These are phyloP conservation scores for Meandrina meandrites DNA, from an alignment of 92 coral and sea anemone species.

Conservation along the genomic window DNA sequence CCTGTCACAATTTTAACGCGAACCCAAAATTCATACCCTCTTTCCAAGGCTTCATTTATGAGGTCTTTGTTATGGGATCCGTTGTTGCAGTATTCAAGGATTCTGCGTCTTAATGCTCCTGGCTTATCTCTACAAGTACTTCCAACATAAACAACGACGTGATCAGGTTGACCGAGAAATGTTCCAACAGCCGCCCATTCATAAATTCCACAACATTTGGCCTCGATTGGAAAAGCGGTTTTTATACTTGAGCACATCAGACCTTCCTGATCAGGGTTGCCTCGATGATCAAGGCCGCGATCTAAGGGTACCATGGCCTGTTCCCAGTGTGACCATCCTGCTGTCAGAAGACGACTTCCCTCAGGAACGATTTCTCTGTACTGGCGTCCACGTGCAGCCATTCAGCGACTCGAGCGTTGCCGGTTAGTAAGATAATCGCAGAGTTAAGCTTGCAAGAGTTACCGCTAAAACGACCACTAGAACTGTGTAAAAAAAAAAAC, in stretches of 20 bases:
- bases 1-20: background rate
- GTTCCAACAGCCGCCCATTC: too few species aligned
- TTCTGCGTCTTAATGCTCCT: background rate
- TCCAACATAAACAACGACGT: background rate
- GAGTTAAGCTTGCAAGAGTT: too few species aligned
- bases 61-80: background rate
- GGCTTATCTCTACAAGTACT: background rate
- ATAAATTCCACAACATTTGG: too few species aligned
- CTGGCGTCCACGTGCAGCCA: too few species aligned
- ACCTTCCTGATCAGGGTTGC: background rate
- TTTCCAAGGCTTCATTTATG: background rate
- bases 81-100: background rate
- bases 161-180: background rate
- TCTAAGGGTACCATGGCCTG: too few species aligned
- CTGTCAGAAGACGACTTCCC: background rate
- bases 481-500: too few species aligned
- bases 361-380: background rate
- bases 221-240: background rate
- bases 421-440: too few species aligned
- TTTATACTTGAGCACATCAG: background rate
- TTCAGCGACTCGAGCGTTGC: too few species aligned
- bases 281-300: too few species aligned
- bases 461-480: too few species aligned
- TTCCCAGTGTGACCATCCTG: background rate
- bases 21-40: background rate